These are phyloP conservation scores for Noctua fimbriata DNA, from an alignment of 2,888 invertebrate genomes.

Conservation along the genomic window DNA sequence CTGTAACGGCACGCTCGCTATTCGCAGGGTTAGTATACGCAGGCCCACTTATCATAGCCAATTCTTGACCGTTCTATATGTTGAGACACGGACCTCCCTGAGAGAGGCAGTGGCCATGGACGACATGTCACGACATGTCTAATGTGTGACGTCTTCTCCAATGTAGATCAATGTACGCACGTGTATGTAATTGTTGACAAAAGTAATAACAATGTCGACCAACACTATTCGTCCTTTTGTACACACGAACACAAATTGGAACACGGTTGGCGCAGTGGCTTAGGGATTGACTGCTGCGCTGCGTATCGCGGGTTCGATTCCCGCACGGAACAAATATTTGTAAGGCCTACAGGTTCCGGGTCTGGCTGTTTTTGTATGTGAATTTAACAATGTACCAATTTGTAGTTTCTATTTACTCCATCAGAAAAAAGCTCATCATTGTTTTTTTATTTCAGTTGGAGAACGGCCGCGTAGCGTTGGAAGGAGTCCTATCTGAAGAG, in stretches of 20 bases:
- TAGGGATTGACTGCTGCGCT: no score
- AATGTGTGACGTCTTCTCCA: background rate
- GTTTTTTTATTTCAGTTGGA: slow-evolving; percentile 92
- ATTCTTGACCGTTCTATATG: no score
- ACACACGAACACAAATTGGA: no score
- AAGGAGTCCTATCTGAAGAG: slow-evolving; percentile 98
- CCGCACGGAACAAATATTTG: no score
- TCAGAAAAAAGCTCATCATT: background rate
- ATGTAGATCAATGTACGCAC: no score
- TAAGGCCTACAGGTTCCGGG: no score
- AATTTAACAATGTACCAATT: background rate
- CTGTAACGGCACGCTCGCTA: slow-evolving; percentile 96
- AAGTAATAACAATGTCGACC: background rate
- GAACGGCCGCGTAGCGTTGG: slow-evolving; percentile 97
- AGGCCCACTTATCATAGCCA: background rate
- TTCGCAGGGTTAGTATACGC: slow-evolving; percentile 92
- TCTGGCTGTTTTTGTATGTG: no score
- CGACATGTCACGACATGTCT: background rate
- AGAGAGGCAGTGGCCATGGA: background rate
- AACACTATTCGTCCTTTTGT: background rate
- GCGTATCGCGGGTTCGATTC: no score
- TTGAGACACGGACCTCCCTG: background rate
- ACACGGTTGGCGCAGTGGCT: no score
- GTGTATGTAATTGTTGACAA: no score
- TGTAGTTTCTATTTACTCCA: background rate